Evolutionary conservation across 1,140 invertebrate genomes (phyloP), one percentile per base, ranked within the genome.

Genomic region (Mercenaria mercenaria): DNA sequence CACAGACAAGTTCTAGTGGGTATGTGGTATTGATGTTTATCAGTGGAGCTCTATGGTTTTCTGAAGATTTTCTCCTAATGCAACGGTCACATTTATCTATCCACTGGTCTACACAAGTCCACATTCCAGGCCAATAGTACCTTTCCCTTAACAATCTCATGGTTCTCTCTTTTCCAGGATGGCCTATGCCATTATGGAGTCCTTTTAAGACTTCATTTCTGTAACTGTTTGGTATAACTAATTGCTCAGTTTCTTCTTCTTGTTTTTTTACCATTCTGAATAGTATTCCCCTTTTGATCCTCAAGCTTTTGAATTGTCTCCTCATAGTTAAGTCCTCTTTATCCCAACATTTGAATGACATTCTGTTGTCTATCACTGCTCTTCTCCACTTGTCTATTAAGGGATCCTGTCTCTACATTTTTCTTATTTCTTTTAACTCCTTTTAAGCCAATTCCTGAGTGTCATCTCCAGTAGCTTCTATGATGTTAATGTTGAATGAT

Each of bases 1-100:
- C 86, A 72, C 91, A 92, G 0, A 92, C 85, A 1, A 92, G 37
- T 52, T 92, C 85, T 32, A 90, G 13, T 11, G 90, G 86, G 67
- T 88, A 76, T 3, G 86, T 59, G 0, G 88, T 83, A 43, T 41
- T 34, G 13, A 91, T 59, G 23, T 72, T 86, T 2, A 87, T 89
- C 26, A 92, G 39, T n/a, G 89, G 83, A 32, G 64, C 76, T 20
- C 43, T 56, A 2, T 10, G 26, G 29, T 80, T 26, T 18, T 41
- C 39, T 61, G 69, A 11, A 2, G 59, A 29, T 39, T 91, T 88
- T 0, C 87, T 18, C 56, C 82, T 26, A 1, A 91, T n/a, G 56
- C 91, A 91, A 13, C 89, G 43, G 18, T 64, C 34, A 72, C 84
- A 91, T 11, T 81, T 39, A 10, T n/a, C 69, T 8, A 82, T n/a